phyloP scores from a whole-genome alignment of 2,888 invertebrate genomes.

The Malthinus flaveolus region DNA sequence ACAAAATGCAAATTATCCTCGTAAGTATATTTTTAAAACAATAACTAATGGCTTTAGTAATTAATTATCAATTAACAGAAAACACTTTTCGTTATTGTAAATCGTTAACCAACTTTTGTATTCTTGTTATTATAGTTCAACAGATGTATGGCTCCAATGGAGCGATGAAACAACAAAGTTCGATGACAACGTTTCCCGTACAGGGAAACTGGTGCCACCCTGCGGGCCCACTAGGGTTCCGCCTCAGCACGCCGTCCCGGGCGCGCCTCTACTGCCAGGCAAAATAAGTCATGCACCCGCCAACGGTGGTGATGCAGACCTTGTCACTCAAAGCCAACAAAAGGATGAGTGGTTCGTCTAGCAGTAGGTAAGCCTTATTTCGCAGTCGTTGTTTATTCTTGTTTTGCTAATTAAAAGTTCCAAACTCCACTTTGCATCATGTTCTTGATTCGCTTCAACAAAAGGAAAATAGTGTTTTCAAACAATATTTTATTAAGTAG shows the following conservation, averaged over 20 bases:
- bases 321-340: constrained; percentile 67
- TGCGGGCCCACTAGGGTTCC: constrained; percentile 74
- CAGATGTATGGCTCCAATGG: constrained; percentile 76
- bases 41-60: not conserved
- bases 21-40: constrained; percentile 43
- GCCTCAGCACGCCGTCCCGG: constrained; percentile 64
- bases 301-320: constrained; percentile 51
- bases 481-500: not conserved
- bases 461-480: not conserved
- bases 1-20: constrained; percentile 58
- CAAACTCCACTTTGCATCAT: not conserved
- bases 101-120: constrained; percentile 7
- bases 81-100: constrained; percentile 1
- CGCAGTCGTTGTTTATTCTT: not conserved
- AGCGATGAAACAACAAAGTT: constrained; percentile 64
- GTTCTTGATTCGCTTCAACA: no score
- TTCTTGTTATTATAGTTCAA: constrained; percentile 61
- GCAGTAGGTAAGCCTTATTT: constrained; percentile 59
- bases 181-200: constrained; percentile 62
- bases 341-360: constrained; percentile 93
- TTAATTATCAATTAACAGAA: no score
- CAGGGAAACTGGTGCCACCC: constrained; percentile 97
- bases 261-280: constrained; percentile 75
- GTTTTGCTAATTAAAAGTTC: not conserved
- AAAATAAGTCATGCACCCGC: constrained; percentile 62